Percentiles rank a stretch among this genome's conserved stretches.
Conservation (phyloP, 2,888 invertebrate species). For the Clivina fossor region DNA sequence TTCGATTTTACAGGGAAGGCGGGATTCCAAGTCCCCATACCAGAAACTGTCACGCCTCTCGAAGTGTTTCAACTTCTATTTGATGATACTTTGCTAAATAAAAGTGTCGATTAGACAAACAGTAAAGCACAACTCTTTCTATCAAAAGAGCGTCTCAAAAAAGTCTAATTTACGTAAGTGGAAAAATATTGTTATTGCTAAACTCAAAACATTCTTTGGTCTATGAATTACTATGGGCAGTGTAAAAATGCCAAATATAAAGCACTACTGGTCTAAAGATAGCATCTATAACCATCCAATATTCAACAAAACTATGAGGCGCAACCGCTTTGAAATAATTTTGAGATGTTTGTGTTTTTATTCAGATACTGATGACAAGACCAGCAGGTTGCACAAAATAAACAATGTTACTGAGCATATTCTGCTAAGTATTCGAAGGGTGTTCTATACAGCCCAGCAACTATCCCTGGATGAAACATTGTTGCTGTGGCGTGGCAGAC, state of each 20-base stretch:
- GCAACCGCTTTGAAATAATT: conserved; percentile 29
- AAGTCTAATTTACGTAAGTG: conserved; percentile 12
- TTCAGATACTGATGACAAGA: conserved; percentile 6
- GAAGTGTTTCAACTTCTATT: background rate
- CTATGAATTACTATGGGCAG: conserved; percentile 25
- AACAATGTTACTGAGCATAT: conserved; percentile 23
- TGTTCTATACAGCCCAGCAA: conserved; percentile 31
- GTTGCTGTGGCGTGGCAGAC: too few species aligned
- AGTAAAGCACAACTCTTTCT: conserved; percentile 5
- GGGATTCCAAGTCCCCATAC: conserved; percentile 5
- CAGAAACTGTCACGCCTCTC: background rate
- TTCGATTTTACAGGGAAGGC: conserved; percentile 3
- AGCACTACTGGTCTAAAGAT: conserved; percentile 16
- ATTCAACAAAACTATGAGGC: conserved; percentile 11
- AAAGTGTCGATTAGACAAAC: conserved; percentile 10
- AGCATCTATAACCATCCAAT: conserved; percentile 23
- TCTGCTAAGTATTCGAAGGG: conserved; percentile 24
- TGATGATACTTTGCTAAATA: conserved; percentile 2
- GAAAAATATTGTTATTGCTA: conserved; percentile 8
- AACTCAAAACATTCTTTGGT: conserved; percentile 33
- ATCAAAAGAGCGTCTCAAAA: background rate
- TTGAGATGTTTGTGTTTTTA: conserved; percentile 28
- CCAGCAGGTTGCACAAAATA: conserved; percentile 23
- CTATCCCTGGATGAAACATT: conserved; percentile 40
- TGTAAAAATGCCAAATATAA: conserved; percentile 19